Evolutionary conservation across 2,888 invertebrate species (phyloP).

Genomic region (Thera obeliscata): DNA sequence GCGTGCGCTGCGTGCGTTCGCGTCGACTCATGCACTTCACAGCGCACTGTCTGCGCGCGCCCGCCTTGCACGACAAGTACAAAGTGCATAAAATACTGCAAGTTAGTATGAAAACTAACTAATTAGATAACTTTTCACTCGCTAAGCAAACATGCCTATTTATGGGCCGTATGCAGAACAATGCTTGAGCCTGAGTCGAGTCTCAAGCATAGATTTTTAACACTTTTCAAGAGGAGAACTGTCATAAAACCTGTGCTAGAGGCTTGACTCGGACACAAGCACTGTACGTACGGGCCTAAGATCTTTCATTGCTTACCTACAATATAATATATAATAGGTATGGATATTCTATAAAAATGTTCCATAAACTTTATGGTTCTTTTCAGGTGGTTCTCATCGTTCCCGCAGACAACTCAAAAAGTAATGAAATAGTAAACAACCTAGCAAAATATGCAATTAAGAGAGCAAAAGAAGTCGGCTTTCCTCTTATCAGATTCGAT

Average conservation of each 20-base stretch:
- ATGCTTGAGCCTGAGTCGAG: too few species aligned
- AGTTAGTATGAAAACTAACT: neutral
- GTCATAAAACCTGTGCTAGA: too few species aligned
- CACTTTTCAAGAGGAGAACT: too few species aligned
- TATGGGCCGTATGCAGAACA: too few species aligned
- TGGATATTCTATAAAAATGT: neutral
- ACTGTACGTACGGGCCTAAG: too few species aligned
- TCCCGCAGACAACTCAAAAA: slow-evolving; percentile 55
- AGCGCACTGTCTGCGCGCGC: slow-evolving; percentile 72
- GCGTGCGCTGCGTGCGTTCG: slow-evolving; percentile 61
- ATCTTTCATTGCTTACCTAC: too few species aligned
- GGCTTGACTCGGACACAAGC: too few species aligned
- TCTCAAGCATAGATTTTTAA: too few species aligned
- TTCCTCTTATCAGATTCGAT: slow-evolving; percentile 70
- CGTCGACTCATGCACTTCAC: slow-evolving; percentile 67
- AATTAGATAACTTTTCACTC: neutral
- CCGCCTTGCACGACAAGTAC: slow-evolving; percentile 72
- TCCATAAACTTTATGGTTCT: neutral
- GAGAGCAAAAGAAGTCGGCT: slow-evolving; percentile 66
- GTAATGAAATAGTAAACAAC: slow-evolving; percentile 58
- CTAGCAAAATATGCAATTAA: slow-evolving; percentile 67
- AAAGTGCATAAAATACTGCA: slow-evolving; percentile 68
- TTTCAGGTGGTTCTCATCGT: slow-evolving; percentile 70
- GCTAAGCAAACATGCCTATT: too few species aligned
- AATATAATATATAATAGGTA: too few species aligned